A percentile compares a stretch with the other conserved stretches of the same genome.
These are phyloP conservation scores for Alviniconcha strummeri DNA, from an alignment of 2,888 invertebrate genomes.

Conservation along the genomic window DNA sequence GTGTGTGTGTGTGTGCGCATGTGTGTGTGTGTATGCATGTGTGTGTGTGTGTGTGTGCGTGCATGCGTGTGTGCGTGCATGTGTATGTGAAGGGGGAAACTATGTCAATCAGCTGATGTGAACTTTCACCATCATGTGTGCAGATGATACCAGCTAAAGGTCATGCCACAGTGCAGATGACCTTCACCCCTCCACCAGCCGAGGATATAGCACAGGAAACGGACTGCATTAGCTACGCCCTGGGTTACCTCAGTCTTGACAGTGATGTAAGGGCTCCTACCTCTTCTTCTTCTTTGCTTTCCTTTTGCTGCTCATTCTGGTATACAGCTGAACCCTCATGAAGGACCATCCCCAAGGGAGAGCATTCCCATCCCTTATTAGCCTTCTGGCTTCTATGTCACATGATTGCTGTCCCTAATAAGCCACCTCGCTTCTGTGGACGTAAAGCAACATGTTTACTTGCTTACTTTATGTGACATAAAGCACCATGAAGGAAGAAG, in stretches of 20 bases:
- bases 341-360: too few species aligned
- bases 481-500: too few species aligned
- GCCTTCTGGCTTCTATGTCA: too few species aligned
- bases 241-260: conserved; percentile 67
- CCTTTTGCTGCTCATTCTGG: not conserved
- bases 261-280: conserved; percentile 44
- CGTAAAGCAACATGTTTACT: too few species aligned
- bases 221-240: conserved; percentile 61
- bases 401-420: too few species aligned
- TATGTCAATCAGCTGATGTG: too few species aligned
- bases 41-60: not conserved
- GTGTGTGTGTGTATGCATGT: not conserved
- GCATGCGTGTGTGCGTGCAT: not conserved
- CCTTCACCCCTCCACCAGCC: conserved; percentile 61
- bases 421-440: too few species aligned
- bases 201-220: conserved; percentile 54
- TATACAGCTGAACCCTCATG: too few species aligned
- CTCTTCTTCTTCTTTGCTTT: not conserved
- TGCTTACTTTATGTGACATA: too few species aligned
- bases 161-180: conserved; percentile 54
- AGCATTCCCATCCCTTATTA: too few species aligned
- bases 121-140: not conserved
- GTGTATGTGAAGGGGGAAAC: not conserved
- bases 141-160: conserved; percentile 68
- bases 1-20: not conserved